These are phyloP conservation scores for Acheta domesticus DNA, from an alignment of 2,888 invertebrate genomes.

Conservation along the genomic window DNA sequence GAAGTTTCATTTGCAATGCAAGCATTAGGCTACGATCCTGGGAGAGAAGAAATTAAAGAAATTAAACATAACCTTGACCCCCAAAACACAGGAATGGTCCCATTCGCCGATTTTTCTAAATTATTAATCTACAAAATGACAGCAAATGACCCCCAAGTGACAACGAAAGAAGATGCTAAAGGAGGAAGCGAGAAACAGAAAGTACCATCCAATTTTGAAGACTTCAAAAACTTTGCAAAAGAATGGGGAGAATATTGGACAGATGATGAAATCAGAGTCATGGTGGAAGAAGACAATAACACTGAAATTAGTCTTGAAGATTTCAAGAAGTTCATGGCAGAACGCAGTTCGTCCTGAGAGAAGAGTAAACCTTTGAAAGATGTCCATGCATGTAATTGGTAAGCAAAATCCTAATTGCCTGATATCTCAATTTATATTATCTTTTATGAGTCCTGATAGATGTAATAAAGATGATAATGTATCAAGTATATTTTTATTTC, in stretches of 20 bases:
- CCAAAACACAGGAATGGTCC: neutral
- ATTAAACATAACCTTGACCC: neutral
- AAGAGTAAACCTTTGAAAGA: too few species aligned
- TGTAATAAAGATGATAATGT: too few species aligned
- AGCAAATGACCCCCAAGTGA: neutral
- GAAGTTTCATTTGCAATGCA: neutral
- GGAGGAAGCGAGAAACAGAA: neutral
- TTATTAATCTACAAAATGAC: neutral
- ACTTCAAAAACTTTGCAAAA: neutral
- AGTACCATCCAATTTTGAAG: conserved; percentile 1
- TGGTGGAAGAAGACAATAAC: conserved; percentile 1
- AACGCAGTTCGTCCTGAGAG: neutral
- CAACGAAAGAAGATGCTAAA: neutral
- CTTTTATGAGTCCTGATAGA: too few species aligned
- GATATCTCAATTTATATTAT: too few species aligned
- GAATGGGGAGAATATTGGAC: neutral
- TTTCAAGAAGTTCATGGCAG: neutral
- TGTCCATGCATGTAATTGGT: too few species aligned
- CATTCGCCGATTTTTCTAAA: neutral
- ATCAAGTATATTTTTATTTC: too few species aligned
- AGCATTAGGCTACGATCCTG: neutral
- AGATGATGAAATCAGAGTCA: neutral
- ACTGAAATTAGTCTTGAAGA: neutral
- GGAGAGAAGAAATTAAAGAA: conserved; percentile 9
- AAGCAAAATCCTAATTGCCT: too few species aligned